phyloP scores from a whole-genome alignment of 2,888 invertebrate species.

The Drosophila barbarae region DNA sequence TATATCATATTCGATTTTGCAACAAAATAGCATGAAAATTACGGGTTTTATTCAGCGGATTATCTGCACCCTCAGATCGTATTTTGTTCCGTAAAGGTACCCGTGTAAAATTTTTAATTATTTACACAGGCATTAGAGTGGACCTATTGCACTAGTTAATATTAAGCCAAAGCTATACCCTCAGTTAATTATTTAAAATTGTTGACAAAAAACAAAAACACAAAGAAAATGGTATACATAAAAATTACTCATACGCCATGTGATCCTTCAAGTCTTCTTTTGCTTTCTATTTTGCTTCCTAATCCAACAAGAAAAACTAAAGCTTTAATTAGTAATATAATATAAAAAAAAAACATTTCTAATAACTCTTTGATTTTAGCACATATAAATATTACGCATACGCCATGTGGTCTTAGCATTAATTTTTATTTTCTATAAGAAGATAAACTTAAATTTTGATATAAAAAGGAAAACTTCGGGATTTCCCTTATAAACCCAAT shows the following conservation, averaged over 20 bases:
- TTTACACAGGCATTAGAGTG: constrained; percentile 6
- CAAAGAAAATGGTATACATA: not conserved
- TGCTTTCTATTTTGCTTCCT: not conserved
- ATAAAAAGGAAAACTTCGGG: not conserved
- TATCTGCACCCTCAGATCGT: constrained; percentile 9
- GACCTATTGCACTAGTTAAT: not conserved
- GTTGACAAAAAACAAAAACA: not conserved
- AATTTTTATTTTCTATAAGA: no score
- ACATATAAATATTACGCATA: not conserved
- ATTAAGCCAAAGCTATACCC: not conserved
- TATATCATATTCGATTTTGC: not conserved
- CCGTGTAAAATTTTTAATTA: not conserved
- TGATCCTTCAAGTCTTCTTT: not conserved
- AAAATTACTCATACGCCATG: not conserved
- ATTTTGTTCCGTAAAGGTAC: not conserved
- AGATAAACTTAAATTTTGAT: no score
- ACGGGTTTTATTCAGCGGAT: not conserved
- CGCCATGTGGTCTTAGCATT: no score
- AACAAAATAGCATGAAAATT: constrained; percentile 11
- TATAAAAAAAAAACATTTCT: not conserved
- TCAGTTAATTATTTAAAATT: not conserved
- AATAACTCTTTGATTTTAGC: not conserved
- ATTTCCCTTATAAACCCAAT: not conserved
- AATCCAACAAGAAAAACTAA: not conserved
- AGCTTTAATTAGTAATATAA: not conserved